Conservation (phyloP, 2,888 invertebrate genomes). For the Brenthis hecate region DNA sequence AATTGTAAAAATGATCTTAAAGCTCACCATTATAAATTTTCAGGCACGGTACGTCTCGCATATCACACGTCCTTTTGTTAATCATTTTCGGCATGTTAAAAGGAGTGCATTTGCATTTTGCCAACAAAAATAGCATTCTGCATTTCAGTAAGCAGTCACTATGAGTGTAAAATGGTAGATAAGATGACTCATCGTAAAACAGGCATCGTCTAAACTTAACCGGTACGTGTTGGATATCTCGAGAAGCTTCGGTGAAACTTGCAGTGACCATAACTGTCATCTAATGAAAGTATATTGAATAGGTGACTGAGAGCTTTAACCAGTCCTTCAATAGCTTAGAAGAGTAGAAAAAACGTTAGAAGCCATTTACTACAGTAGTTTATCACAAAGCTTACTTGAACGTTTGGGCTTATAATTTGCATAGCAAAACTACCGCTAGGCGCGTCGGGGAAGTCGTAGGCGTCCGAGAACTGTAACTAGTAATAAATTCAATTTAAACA, state of each 20-base stretch:
- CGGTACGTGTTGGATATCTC: conserved; percentile 72
- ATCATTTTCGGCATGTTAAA: conserved; percentile 77
- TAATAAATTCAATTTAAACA: not conserved
- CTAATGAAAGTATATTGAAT: conserved; percentile 44
- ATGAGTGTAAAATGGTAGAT: conserved; percentile 76
- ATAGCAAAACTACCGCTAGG: conserved; percentile 79
- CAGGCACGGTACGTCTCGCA: conserved; percentile 78
- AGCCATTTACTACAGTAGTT: too few species aligned
- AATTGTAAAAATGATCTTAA: too few species aligned
- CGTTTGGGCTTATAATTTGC: conserved; percentile 69
- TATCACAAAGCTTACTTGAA: conserved; percentile 54
- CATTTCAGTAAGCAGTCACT: conserved; percentile 84
- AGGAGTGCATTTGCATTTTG: conserved; percentile 81
- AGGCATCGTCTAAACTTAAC: conserved; percentile 77
- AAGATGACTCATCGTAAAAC: conserved; percentile 79
- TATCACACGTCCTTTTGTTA: conserved; percentile 69
- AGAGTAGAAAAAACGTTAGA: too few species aligned
- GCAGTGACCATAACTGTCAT: conserved; percentile 71
- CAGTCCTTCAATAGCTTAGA: too few species aligned
- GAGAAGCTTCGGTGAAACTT: conserved; percentile 70
- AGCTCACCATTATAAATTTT: conserved; percentile 68
- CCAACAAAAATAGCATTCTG: conserved; percentile 74
- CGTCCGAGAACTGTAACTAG: conserved; percentile 80
- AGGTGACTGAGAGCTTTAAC: not conserved
- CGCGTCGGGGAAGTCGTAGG: conserved; percentile 82